A percentile compares a stretch with the other conserved stretches of the same genome.
phyloP scores from a whole-genome alignment of 2,797 vertebrate genomes.

The Trachurus trachurus region DNA sequence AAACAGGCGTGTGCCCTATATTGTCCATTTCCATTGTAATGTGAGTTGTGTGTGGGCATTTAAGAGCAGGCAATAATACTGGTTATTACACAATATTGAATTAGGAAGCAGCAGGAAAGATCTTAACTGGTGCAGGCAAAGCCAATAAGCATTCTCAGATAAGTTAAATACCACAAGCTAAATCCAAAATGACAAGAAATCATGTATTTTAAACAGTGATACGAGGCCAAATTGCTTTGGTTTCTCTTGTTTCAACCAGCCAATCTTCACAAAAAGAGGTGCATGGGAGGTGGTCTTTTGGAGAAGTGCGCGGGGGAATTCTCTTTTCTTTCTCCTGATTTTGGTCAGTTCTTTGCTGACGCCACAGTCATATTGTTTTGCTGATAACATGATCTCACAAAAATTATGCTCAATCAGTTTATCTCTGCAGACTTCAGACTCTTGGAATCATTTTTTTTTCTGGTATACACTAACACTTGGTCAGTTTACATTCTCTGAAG shows the following conservation, averaged over 20 bases:
- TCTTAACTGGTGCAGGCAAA: slow-evolving; percentile 51
- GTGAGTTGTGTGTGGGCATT: slow-evolving; percentile 49
- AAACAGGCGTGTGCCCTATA: slow-evolving; percentile 29
- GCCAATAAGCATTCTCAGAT: slow-evolving; percentile 62
- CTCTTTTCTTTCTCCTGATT: slow-evolving; percentile 32
- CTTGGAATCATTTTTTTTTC: neutral
- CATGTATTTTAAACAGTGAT: slow-evolving; percentile 74
- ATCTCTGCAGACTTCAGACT: slow-evolving; percentile 6
- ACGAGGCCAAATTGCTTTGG: slow-evolving; percentile 71
- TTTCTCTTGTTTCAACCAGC: slow-evolving; percentile 76
- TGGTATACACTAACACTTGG: neutral
- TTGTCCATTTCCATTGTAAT: slow-evolving; percentile 48
- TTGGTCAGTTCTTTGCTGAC: slow-evolving; percentile 37
- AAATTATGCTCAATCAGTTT: slow-evolving; percentile 32
- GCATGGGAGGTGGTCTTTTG: slow-evolving; percentile 41
- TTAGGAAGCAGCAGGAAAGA: slow-evolving; percentile 62
- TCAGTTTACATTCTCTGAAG: neutral
- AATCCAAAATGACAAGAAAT: slow-evolving; percentile 74
- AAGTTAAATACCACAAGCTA: slow-evolving; percentile 70
- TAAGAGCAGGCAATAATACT: slow-evolving; percentile 56
- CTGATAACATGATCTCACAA: slow-evolving; percentile 25
- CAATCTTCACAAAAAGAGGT: slow-evolving; percentile 55
- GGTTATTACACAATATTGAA: slow-evolving; percentile 68
- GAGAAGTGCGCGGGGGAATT: slow-evolving; percentile 42
- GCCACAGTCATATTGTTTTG: slow-evolving; percentile 35